Evolutionary conservation across 1,140 invertebrate genomes (phyloP), one percentile per base, ranked within the genome.

Genomic region (Philaenus spumarius): DNA sequence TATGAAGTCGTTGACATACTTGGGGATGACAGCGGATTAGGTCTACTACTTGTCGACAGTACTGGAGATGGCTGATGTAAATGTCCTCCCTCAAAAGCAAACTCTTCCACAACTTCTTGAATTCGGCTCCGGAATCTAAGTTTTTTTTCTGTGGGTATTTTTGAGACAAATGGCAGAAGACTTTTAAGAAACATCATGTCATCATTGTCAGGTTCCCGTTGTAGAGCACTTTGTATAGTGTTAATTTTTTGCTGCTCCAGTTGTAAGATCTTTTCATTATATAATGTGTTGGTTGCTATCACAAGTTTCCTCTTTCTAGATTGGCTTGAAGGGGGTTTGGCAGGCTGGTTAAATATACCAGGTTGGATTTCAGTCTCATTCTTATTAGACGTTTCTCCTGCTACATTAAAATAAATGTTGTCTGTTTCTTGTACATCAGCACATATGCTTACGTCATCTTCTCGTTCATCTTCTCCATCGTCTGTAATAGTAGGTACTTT

Each of bases 61-160:
- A 7, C 48, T 26, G 23, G n/a, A n/a, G 23, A 48, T 23, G 2
- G 12, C 14, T 48, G 22, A 11, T 19, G 15, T 22, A 17, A 52
- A 52, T 11, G 15, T 26, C 17, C 48, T n/a, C 2, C 12, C n/a
- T 12, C 5, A 30, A 24, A 58, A 51, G 55, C 45, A 50, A 58
- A 58, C 45, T 58, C 43, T 15, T 58, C 55, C 15, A 58, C 55
- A 58, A 58, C 55, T 50, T 58, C 7, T 30, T 48, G 55, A 48
- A 58, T 37, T 15, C 35, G 43, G 55, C 15, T 58, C 22, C 55
- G 45, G 34, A 58, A 58, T 14, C 11, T 9, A n/a, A 58, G 42
- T 23, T 58, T 58, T 26, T 40, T 47, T 24, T 58, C 24, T 6
- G 9, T 23, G 14, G 55, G 45, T 20, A 58, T 58, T 47, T 58